phyloP scores from a whole-genome alignment of 2,113 vertebrate species.

The Pedionomus torquatus region DNA sequence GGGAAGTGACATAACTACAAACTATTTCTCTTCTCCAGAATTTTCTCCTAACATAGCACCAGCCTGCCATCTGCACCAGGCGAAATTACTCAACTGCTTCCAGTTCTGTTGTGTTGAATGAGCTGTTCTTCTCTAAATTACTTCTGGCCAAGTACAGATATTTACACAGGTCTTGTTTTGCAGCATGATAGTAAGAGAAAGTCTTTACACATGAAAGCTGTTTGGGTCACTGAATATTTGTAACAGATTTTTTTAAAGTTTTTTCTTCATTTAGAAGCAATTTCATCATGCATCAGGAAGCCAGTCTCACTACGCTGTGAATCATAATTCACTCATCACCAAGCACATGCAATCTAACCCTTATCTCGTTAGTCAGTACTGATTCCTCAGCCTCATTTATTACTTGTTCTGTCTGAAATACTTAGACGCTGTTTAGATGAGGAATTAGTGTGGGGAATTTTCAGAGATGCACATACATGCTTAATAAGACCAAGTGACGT shows the following conservation, averaged over 20 bases:
- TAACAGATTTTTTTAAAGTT: background rate
- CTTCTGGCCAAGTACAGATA: background rate
- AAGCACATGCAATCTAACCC: background rate
- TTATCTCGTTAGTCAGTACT: background rate
- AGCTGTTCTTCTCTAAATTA: background rate
- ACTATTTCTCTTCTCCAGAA: background rate
- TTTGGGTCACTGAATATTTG: background rate
- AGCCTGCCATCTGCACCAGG: background rate
- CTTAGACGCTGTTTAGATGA: background rate
- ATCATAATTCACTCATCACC: constrained; percentile 40
- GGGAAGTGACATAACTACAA: background rate
- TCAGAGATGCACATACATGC: background rate
- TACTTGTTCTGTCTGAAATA: constrained; percentile 15
- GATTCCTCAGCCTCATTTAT: background rate
- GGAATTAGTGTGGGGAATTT: background rate
- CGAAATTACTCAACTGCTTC: background rate
- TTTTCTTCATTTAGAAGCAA: background rate
- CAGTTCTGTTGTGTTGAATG: background rate
- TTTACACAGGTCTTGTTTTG: background rate
- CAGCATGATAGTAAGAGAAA: background rate
- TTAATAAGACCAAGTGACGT: background rate
- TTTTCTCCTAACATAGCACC: background rate
- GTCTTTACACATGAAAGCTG: background rate
- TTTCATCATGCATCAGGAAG: background rate
- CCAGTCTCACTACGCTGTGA: background rate